phyloP scores from a whole-genome alignment of 2,888 invertebrate species.

The Exocentrus adspersus region DNA sequence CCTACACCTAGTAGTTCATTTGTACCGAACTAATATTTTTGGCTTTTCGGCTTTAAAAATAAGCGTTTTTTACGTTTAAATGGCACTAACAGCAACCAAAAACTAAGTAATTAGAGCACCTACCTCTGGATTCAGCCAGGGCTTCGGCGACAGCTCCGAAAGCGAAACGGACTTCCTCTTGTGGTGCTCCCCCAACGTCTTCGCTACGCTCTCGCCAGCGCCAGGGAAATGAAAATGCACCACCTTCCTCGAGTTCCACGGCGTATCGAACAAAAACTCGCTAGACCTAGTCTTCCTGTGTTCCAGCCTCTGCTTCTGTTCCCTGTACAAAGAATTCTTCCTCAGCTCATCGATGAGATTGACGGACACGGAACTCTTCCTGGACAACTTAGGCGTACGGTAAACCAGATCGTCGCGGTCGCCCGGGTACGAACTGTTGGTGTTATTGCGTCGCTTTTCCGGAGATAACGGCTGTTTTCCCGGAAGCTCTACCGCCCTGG shows the following conservation, averaged over 20 bases:
- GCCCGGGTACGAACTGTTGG: too few relatives aligned
- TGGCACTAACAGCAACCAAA: too few relatives aligned
- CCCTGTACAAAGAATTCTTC: slow-evolving; percentile 27
- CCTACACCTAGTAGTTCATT: too few relatives aligned
- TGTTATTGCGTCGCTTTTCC: neutral
- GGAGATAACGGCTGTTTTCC: neutral
- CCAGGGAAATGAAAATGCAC: neutral
- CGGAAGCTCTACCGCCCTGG: too few relatives aligned
- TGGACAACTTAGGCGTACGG: slow-evolving; percentile 13
- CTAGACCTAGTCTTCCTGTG: slow-evolving; percentile 36
- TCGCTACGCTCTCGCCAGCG: slow-evolving; percentile 6
- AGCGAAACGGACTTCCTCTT: slow-evolving; percentile 31
- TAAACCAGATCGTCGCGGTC: neutral
- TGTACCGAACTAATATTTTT: too few relatives aligned
- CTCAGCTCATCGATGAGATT: slow-evolving; percentile 35
- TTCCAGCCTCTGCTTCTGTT: slow-evolving; percentile 33
- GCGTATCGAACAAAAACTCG: slow-evolving; percentile 27
- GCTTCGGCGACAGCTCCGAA: slow-evolving; percentile 27
- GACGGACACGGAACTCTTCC: slow-evolving; percentile 32
- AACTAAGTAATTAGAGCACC: too few relatives aligned
- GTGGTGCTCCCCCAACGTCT: neutral
- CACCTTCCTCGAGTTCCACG: neutral
- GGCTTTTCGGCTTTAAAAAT: too few relatives aligned
- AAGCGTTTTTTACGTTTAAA: too few relatives aligned
- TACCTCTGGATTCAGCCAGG: slow-evolving; percentile 12